Percentiles rank a stretch among this genome's conserved stretches.
These are phyloP conservation scores for Teleogryllus oceanicus DNA, from an alignment of 2,888 invertebrate species.

Conservation along the genomic window DNA sequence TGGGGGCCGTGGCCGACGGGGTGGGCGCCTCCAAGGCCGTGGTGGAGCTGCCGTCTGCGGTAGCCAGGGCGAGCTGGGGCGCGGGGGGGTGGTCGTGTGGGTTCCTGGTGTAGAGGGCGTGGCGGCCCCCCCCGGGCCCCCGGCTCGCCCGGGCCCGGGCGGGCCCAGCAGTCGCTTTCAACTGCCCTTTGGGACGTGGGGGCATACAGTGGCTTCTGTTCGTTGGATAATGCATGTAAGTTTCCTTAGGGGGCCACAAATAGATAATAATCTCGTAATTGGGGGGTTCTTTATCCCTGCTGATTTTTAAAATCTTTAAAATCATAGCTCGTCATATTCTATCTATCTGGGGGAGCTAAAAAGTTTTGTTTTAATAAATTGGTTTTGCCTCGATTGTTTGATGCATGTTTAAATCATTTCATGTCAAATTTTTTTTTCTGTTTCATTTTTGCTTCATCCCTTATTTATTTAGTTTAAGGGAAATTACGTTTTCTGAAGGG, in stretches of 20 bases:
- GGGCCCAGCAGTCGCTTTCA: background rate
- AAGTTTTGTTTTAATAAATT: too few relatives aligned
- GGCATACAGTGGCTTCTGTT: background rate
- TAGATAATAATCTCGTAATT: too few relatives aligned
- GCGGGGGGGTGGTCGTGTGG: background rate
- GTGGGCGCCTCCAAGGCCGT: background rate
- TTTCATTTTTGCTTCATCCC: too few relatives aligned
- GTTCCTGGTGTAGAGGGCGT: background rate
- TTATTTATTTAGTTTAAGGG: too few relatives aligned
- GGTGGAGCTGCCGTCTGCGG: background rate
- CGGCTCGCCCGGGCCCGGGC: background rate
- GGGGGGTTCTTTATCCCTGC: too few relatives aligned
- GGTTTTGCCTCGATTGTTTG: too few relatives aligned
- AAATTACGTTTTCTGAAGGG: too few relatives aligned
- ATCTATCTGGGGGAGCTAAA: too few relatives aligned
- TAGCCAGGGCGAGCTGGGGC: background rate
- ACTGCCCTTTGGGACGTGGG: background rate
- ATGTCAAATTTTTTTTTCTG: too few relatives aligned
- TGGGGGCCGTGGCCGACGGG: background rate
- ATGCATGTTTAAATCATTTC: too few relatives aligned
- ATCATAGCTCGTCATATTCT: too few relatives aligned
- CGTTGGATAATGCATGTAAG: background rate
- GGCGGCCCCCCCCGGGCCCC: background rate
- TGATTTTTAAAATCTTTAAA: too few relatives aligned
- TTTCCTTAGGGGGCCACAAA: background rate